Base-by-base conservation (phyloP, 2,797 vertebrate genomes). In the Mus caroli region DNA sequence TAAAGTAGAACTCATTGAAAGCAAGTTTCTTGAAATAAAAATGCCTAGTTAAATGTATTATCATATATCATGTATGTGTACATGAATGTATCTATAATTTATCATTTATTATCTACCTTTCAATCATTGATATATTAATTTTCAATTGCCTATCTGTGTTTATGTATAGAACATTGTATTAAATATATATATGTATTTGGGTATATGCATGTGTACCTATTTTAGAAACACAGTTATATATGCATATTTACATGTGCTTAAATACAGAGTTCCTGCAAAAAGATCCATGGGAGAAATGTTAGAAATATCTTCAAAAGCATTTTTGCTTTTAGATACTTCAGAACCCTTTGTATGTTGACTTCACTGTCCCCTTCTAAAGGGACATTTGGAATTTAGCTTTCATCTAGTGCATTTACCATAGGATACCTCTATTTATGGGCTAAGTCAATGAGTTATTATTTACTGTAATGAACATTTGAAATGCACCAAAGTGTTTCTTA, bases 401-500 rank as follows among this genome's bases (percentile, higher is more conserved):
- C 64, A 64, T 78, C 7, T 7, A 86, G 92, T 20, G 46, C 28
- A 67, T 80, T 89, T 94, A 79, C 19, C 64, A 43, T 3, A 0
- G 28, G 13, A 40, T 20, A 76, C 43, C 17, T 91, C 86, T 93
- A 93, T 91, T 95, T 15, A 69, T 64, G 28, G 28, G 34, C 6
- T 90, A 80, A 80, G n/a, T 76, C 31, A 13, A 71, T 91, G n/a
- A 60, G 46, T 91, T 88, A 76, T 79, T 94, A 93, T 79, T 94
- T 43, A 46, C 60, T 89, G 69, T 8, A 91, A 43, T 54, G 22
- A 3, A 84, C 19, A 10, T 89, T 93, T 86, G 89, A 87, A 92
- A 56, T 54, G 46, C 52, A 80, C 92, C 64, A 40, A 91, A 89
- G 24, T 60, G 43, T 91, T 79, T 82, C 86, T 96, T 93, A 93